Percentiles rank a stretch among this genome's conserved stretches.
These are phyloP conservation scores for Fistularia tabacaria DNA, from an alignment of 2,797 vertebrate species.

Conservation along the genomic window DNA sequence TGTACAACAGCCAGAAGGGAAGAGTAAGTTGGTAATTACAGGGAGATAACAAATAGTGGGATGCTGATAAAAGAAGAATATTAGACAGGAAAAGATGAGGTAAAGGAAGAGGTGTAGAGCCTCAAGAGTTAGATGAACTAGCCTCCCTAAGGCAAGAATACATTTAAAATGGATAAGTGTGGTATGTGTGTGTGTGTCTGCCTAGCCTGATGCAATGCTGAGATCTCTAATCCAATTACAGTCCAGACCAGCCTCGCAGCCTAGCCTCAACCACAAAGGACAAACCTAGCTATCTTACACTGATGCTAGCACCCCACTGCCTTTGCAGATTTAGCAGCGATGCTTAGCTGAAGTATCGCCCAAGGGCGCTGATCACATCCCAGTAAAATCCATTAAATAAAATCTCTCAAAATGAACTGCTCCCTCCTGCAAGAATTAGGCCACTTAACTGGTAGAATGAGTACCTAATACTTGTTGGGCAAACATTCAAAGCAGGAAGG, in stretches of 20 bases:
- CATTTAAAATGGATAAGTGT: no score
- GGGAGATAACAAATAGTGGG: slow-evolving; percentile 2
- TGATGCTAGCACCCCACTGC: slow-evolving; percentile 34
- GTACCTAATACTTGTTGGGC: neutral
- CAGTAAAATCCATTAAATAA: slow-evolving; percentile 3
- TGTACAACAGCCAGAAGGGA: slow-evolving; percentile 1
- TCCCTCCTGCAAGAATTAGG: slow-evolving; percentile 4
- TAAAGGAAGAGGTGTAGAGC: slow-evolving; percentile 14
- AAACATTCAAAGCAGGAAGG: neutral
- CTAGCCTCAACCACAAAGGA: slow-evolving; percentile 58
- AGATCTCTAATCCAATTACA: slow-evolving; percentile 73
- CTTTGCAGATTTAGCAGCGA: slow-evolving; percentile 42
- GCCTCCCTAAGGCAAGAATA: slow-evolving; percentile 16
- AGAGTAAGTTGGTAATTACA: no score
- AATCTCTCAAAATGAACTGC: slow-evolving; percentile 8
- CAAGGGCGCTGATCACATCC: slow-evolving; percentile 20
- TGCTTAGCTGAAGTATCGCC: slow-evolving; percentile 24
- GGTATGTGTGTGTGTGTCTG: slow-evolving; percentile 7
- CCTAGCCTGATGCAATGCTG: slow-evolving; percentile 49
- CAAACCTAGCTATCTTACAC: slow-evolving; percentile 49
- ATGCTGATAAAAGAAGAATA: slow-evolving; percentile 27
- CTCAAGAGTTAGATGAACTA: slow-evolving; percentile 31
- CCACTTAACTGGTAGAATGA: neutral
- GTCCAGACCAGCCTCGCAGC: slow-evolving; percentile 53
- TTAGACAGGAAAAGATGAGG: slow-evolving; percentile 7